A percentile compares a stretch with the other conserved stretches of the same genome.
phyloP scores from a whole-genome alignment of 2,113 vertebrate genomes.

The Connochaetes taurinus region DNA sequence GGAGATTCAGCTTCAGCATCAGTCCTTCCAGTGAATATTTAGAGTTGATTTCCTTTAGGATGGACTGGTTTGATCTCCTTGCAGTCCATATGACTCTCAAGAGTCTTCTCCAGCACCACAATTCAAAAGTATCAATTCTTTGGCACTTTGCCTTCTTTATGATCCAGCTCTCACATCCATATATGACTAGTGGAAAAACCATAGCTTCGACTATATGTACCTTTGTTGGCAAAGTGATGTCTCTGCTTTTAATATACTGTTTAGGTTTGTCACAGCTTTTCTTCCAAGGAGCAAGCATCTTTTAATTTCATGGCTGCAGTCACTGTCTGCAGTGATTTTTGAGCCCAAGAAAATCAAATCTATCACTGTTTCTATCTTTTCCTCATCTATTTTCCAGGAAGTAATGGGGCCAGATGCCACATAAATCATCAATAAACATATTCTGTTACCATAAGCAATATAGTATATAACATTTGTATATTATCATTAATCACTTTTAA shows the following conservation, averaged over 20 bases:
- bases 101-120: background rate
- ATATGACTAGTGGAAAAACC: background rate
- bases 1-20: background rate
- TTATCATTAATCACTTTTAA: background rate
- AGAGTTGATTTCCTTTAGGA: background rate
- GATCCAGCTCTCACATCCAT: background rate
- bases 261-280: background rate
- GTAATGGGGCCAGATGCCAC: background rate
- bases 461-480: background rate
- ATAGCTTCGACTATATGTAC: background rate
- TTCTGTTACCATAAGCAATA: background rate
- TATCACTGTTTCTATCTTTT: background rate
- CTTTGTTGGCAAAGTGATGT: background rate
- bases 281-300: background rate
- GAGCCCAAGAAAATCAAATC: background rate
- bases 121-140: background rate
- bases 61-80: background rate
- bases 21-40: background rate
- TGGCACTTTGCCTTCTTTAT: background rate
- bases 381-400: background rate
- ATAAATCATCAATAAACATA: background rate
- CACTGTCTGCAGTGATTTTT: background rate
- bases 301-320: background rate
- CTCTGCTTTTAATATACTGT: background rate
- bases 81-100: background rate